Conservation (phyloP, 2,888 invertebrate genomes). For the Drosophila merina region DNA sequence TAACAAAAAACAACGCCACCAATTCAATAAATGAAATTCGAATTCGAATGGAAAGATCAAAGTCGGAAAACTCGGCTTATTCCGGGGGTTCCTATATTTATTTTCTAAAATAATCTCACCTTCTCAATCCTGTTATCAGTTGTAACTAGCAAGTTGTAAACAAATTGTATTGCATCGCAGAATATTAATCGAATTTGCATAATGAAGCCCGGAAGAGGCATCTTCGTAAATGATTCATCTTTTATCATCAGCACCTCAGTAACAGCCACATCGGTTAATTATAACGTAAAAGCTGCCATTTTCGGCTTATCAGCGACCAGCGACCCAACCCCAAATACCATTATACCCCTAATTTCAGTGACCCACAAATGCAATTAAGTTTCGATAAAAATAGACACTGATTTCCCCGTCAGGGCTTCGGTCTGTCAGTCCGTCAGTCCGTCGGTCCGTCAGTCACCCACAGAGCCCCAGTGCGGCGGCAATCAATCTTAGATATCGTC, state of each 20-base stretch:
- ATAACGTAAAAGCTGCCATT: slow-evolving; percentile 22
- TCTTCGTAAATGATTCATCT: slow-evolving; percentile 1
- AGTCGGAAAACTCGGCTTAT: slow-evolving; percentile 6
- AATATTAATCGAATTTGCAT: background rate
- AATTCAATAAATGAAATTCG: slow-evolving; percentile 40
- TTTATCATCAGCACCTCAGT: background rate
- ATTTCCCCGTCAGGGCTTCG: slow-evolving; percentile 48
- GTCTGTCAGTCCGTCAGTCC: background rate
- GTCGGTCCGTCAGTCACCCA: slow-evolving; percentile 6
- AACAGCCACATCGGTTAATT: slow-evolving; percentile 5
- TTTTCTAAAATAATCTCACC: background rate
- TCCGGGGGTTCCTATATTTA: background rate
- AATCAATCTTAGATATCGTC: slow-evolving; percentile 77
- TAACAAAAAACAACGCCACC: slow-evolving; percentile 15
- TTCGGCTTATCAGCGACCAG: slow-evolving; percentile 19
- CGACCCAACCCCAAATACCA: slow-evolving; percentile 21
- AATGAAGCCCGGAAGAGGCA: background rate
- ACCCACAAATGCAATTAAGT: slow-evolving; percentile 78
- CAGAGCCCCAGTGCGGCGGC: slow-evolving; percentile 44
- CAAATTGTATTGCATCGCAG: background rate
- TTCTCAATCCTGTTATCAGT: background rate
- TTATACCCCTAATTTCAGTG: slow-evolving; percentile 68
- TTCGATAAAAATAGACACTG: slow-evolving; percentile 76
- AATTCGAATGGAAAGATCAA: slow-evolving; percentile 55
- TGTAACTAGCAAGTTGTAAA: background rate